These are phyloP conservation scores for Chamaetylas fuelleborni DNA, from an alignment of 2,113 vertebrate species.

Conservation along the genomic window DNA sequence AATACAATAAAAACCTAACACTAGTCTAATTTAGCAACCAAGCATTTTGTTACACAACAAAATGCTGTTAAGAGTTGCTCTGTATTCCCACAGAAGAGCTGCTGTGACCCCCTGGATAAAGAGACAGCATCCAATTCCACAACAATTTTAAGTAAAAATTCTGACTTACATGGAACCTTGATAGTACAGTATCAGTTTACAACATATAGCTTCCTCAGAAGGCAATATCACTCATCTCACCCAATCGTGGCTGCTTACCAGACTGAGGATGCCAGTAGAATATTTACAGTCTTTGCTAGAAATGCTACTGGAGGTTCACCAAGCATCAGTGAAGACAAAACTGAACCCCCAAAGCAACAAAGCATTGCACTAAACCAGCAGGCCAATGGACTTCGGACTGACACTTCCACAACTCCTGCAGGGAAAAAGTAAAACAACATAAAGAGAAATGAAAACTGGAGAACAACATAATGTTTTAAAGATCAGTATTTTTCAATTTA, in stretches of 20 bases:
- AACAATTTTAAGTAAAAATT: neutral
- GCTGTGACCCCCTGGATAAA: neutral
- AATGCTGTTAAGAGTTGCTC: neutral
- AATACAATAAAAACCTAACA: neutral
- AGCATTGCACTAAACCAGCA: constrained; percentile 99
- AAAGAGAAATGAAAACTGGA: neutral
- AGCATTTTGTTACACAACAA: neutral
- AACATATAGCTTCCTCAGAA: neutral
- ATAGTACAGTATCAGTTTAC: neutral
- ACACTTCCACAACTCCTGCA: constrained; percentile 82
- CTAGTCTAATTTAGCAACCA: neutral
- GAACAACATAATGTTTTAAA: neutral
- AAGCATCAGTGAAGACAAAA: constrained; percentile 89
- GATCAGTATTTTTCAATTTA: neutral
- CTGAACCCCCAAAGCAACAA: constrained; percentile 90
- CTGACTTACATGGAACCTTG: neutral
- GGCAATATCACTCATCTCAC: neutral
- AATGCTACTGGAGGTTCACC: constrained; percentile 88
- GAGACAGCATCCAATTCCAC: neutral
- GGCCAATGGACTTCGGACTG: constrained; percentile 85
- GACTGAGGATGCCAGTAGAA: constrained; percentile 87
- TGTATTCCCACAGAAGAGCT: neutral
- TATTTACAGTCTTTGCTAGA: constrained; percentile 81
- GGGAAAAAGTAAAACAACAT: neutral
- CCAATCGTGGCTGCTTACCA: constrained; percentile 80